These are phyloP conservation scores for Drosophila bipectinata DNA, from an alignment of 1,140 invertebrate species.

Conservation along the genomic window DNA sequence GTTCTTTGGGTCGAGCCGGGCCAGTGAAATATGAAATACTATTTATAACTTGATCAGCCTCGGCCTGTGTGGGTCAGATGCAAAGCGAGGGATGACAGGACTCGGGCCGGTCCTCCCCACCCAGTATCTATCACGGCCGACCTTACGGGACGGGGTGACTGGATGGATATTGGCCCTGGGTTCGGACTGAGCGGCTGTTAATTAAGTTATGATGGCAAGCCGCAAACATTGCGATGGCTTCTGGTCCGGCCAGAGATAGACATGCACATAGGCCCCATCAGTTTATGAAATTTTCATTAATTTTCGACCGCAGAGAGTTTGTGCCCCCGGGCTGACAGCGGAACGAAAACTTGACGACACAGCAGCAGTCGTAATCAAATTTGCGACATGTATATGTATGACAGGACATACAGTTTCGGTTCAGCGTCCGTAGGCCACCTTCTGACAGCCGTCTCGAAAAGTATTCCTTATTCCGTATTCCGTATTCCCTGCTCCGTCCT, in stretches of 20 bases:
- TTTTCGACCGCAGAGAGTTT: slow-evolving; percentile 78
- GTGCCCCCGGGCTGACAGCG: slow-evolving; percentile 66
- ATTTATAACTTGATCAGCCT: slow-evolving; percentile 74
- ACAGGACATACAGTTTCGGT: slow-evolving; percentile 50
- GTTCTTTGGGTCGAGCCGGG: slow-evolving; percentile 49
- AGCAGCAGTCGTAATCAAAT: slow-evolving; percentile 77
- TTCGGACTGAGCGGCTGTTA: slow-evolving; percentile 67
- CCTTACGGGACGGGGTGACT: slow-evolving; percentile 20
- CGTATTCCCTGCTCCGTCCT: background rate
- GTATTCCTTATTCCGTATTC: slow-evolving; percentile 51
- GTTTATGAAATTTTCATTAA: slow-evolving; percentile 83
- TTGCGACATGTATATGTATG: slow-evolving; percentile 67
- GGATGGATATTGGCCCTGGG: slow-evolving; percentile 24
- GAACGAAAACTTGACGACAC: slow-evolving; percentile 80
- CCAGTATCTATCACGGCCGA: slow-evolving; percentile 32
- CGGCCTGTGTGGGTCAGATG: slow-evolving; percentile 38
- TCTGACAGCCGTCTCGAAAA: slow-evolving; percentile 66
- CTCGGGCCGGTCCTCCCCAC: background rate
- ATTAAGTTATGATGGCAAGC: slow-evolving; percentile 79
- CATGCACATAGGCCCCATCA: slow-evolving; percentile 49
- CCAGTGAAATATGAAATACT: slow-evolving; percentile 70
- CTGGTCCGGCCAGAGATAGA: slow-evolving; percentile 24
- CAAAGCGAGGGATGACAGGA: slow-evolving; percentile 40
- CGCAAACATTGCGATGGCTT: slow-evolving; percentile 69
- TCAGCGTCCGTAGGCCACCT: slow-evolving; percentile 40